Evolutionary conservation across 2,797 vertebrate genomes (phyloP).

Genomic region (Coregonus sp.): DNA sequence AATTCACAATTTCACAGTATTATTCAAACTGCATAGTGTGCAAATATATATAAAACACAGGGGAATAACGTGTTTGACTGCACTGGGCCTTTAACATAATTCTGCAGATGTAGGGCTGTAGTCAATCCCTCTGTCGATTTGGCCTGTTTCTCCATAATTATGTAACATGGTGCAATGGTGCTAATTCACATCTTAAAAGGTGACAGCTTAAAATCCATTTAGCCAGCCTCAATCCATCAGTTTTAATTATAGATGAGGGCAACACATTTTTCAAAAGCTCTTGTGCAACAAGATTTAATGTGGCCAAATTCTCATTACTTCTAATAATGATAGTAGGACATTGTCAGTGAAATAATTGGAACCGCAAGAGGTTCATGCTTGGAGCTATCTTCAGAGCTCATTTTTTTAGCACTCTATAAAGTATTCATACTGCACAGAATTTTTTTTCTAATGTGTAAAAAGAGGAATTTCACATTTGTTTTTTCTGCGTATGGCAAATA

Average conservation of each 20-base stretch:
- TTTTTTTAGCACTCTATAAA: neutral
- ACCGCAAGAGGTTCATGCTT: neutral
- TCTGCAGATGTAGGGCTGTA: neutral
- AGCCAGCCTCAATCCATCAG: constrained; percentile 1
- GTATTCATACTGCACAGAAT: neutral
- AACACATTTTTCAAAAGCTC: constrained; percentile 19
- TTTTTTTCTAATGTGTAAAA: neutral
- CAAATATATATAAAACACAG: too few relatives aligned
- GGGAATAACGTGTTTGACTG: too few relatives aligned
- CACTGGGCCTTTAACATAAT: neutral
- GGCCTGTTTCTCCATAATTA: constrained; percentile 43
- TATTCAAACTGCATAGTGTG: too few relatives aligned
- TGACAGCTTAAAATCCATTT: neutral
- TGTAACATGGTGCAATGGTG: constrained; percentile 31
- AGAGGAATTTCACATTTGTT: neutral
- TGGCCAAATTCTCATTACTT: constrained; percentile 15
- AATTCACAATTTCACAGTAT: too few relatives aligned
- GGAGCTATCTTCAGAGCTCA: neutral
- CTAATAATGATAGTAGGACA: constrained; percentile 6
- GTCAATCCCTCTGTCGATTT: constrained; percentile 26
- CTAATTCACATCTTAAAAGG: constrained; percentile 1
- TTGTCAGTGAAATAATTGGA: neutral
- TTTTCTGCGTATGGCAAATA: neutral
- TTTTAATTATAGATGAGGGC: neutral
- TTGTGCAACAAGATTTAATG: constrained; percentile 19